These are phyloP conservation scores for Triplophysa siluroides DNA, from an alignment of 2,113 vertebrate species.

Conservation along the genomic window DNA sequence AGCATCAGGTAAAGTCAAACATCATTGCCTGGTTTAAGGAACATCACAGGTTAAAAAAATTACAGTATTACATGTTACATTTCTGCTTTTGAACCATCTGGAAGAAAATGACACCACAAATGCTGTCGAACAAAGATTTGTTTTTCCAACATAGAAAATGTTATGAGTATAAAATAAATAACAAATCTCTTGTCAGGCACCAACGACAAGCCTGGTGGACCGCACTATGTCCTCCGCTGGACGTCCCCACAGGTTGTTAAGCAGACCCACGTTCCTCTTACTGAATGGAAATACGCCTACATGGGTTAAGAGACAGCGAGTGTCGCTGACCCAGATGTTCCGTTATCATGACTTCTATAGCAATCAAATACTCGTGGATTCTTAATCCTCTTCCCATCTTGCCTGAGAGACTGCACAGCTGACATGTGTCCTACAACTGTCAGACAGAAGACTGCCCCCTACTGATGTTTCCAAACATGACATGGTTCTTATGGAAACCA, in stretches of 20 bases:
- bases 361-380: neutral
- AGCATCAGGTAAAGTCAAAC: conserved; percentile 80
- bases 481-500: neutral
- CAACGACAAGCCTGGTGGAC: conserved; percentile 93
- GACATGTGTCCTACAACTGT: neutral
- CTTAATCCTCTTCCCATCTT: neutral
- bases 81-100: no score
- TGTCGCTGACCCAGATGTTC: conserved; percentile 6
- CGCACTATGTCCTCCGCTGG: conserved; percentile 91
- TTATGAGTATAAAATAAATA: neutral
- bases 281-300: conserved; percentile 89
- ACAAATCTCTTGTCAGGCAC: conserved; percentile 76
- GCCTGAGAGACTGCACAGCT: neutral
- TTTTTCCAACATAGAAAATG: no score
- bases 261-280: conserved; percentile 80
- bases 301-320: conserved; percentile 74
- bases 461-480: conserved; percentile 5
- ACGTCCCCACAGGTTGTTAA: conserved; percentile 92
- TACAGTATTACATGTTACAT: no score
- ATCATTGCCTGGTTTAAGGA: neutral
- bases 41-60: no score
- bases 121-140: no score
- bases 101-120: no score
- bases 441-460: neutral
- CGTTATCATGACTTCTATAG: conserved; percentile 10